Conservation (phyloP, 2,113 vertebrate genomes). For the Suricata suricatta region DNA sequence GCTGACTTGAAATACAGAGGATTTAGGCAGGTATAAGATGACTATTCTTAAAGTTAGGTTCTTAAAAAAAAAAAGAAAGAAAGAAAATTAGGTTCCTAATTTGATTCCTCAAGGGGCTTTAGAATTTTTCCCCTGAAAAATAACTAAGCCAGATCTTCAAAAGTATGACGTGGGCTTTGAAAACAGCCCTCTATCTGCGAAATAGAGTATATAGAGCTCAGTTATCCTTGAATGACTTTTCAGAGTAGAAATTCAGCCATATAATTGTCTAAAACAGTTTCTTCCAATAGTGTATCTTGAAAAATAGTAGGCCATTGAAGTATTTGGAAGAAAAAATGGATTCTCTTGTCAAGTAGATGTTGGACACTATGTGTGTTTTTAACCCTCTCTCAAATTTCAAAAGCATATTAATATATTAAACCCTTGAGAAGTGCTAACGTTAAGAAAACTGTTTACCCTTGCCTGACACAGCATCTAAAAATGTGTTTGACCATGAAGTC, state of each 20-base stretch:
- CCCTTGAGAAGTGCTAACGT: not conserved
- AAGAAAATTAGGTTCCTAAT: not conserved
- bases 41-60: not conserved
- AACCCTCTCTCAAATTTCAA: not conserved
- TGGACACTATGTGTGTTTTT: not conserved
- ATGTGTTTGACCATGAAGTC: not conserved
- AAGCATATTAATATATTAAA: not conserved
- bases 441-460: not conserved
- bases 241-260: not conserved
- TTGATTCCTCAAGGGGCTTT: not conserved
- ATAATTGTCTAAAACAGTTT: not conserved
- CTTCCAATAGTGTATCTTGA: not conserved
- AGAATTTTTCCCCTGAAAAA: not conserved
- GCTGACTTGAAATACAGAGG: not conserved
- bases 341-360: not conserved
- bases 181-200: not conserved
- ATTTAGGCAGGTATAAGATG: not conserved
- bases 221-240: not conserved
- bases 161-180: not conserved
- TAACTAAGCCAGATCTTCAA: not conserved
- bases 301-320: not conserved
- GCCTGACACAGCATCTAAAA: slow-evolving; percentile 21
- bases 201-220: not conserved
- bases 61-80: too few species aligned
- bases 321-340: slow-evolving; percentile 10